Conservation (phyloP, 30 jellyfish, hydroid and myxozoan genomes). For the Hydra vulgaris region DNA sequence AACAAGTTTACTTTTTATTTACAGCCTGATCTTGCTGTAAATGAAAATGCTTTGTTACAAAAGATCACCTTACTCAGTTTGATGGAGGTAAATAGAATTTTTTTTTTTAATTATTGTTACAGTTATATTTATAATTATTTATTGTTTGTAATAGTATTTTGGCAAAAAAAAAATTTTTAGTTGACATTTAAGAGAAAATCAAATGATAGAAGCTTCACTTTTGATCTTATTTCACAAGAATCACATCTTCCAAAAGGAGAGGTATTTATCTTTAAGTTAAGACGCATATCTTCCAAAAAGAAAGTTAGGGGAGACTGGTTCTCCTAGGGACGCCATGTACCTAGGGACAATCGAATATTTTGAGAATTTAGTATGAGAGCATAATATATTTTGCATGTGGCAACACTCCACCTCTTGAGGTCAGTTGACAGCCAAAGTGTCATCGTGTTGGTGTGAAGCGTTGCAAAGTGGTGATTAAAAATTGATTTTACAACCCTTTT, state of each 20-base stretch:
- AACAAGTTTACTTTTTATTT: background rate
- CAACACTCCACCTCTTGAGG: no score
- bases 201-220: conserved; percentile 81
- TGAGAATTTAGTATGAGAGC: no score
- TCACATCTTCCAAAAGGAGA: conserved; percentile 54
- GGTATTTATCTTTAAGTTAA: conserved; percentile 29
- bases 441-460: no score
- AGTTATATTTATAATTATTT: background rate
- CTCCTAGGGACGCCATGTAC: no score
- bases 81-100: conserved; percentile 62
- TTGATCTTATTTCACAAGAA: conserved; percentile 55
- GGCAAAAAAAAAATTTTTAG: conserved; percentile 23
- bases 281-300: background rate
- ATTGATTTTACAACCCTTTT: no score
- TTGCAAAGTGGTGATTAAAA: no score
- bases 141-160: background rate
- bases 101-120: background rate
- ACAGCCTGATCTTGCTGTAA: conserved; percentile 78
- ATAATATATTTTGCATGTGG: no score
- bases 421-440: no score
- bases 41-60: conserved; percentile 51
- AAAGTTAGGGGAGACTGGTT: no score
- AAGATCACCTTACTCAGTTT: conserved; percentile 63
- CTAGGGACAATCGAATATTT: no score
- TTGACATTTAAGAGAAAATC: conserved; percentile 74